A percentile compares a stretch with the other conserved stretches of the same genome.
These are phyloP conservation scores for Glossophaga mutica DNA, from an alignment of 2,797 vertebrate species.

Conservation along the genomic window DNA sequence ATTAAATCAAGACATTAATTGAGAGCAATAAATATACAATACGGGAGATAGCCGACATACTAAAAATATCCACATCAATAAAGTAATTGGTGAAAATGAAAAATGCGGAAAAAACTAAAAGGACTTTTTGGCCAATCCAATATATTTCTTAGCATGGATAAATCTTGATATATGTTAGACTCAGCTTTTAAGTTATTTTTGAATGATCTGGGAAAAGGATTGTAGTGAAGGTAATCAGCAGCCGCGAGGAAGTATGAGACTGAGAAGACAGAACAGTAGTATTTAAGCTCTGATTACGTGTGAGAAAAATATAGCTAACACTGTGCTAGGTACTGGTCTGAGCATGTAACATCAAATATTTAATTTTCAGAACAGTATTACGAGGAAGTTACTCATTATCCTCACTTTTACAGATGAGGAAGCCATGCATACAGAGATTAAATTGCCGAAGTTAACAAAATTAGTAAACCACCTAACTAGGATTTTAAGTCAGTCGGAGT, in stretches of 20 bases:
- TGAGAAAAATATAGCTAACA: conserved; percentile 1
- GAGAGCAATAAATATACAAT: neutral
- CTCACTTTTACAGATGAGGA: neutral
- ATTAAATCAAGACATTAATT: neutral
- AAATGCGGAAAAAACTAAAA: neutral
- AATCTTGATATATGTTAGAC: neutral
- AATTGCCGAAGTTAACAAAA: neutral
- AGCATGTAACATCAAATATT: conserved; percentile 13
- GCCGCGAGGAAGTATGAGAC: neutral
- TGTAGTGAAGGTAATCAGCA: neutral
- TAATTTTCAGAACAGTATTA: neutral
- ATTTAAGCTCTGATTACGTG: neutral
- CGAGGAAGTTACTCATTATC: neutral
- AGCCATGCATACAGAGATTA: neutral
- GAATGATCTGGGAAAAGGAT: conserved; percentile 5
- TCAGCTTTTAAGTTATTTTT: conserved; percentile 22
- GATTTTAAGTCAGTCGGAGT: conserved; percentile 3
- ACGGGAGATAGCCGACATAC: neutral
- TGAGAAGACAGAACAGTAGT: neutral
- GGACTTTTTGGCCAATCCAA: no score
- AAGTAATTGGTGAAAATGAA: neutral
- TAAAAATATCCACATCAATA: neutral
- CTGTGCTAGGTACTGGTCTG: neutral
- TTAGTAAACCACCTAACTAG: neutral
- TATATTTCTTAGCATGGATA: neutral